Base-by-base conservation (phyloP, 1,140 invertebrate genomes). In the Spodoptera litura region DNA sequence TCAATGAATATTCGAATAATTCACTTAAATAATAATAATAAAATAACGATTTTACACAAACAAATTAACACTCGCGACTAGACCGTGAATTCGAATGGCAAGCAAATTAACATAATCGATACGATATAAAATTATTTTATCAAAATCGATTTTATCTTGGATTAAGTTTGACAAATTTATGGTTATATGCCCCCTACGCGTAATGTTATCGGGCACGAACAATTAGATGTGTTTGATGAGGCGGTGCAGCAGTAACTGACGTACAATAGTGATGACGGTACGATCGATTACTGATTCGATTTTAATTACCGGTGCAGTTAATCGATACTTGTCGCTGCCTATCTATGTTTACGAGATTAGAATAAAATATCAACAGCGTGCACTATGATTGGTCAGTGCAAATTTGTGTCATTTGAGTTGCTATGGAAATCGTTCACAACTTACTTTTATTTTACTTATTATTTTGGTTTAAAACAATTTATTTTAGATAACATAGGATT, bases 271-370 rank as follows among this genome's bases (percentile, higher is more conserved):
- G 10, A 49, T 66, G 15, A 20, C 62, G 62, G 20, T 20, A 66
- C 49, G 11, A 66, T 49, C 15, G 62, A 66, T 44, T 66, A 66
- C 62, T 66, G 62, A 49, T 66, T 66, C 62, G 62, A 66, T 66
- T 49, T 49, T 66, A 66, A 66, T 66, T 64, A n/a, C 38, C 38
- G 38, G 11, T 49, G 62, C 62, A 66, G 35, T 66, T 66, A 49
- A 51, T 66, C 15, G 62, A 44, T 61, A 61, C n/a, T 66, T 49
- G 38, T 11, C 15, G 38, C 38, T 13, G 27, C 49, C 12, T 66
- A 49, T 66, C 38, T 49, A 11, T 66, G 62, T 20, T 44, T 64
- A 64, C 38, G 38, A 49, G 49, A 49, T 66, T 20, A 49, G 61
- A 44, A 20, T 3, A 10, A 20, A 66, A 44, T 44, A 44, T 44